Conservation (phyloP, 2,888 invertebrate species). For the Epiblema foenella region DNA sequence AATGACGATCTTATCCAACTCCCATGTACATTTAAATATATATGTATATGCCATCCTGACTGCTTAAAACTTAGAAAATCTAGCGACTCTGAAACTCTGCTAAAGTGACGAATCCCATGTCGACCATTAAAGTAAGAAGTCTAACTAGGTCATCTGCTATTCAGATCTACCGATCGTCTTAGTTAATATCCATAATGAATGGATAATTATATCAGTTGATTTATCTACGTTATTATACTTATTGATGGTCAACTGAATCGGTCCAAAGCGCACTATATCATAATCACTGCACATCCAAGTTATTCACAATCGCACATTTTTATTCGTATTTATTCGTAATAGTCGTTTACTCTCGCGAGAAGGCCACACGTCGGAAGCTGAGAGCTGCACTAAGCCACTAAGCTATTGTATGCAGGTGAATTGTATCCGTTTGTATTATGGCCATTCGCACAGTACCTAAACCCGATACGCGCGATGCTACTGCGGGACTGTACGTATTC, state of each 20-base stretch:
- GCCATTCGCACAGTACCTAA: constrained; percentile 76
- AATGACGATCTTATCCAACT: too few species aligned
- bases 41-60: too few species aligned
- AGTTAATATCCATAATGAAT: not conserved
- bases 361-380: constrained; percentile 80
- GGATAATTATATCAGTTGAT: not conserved
- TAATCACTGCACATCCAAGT: constrained; percentile 32
- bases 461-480: constrained; percentile 48
- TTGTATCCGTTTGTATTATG: constrained; percentile 80
- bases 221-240: constrained; percentile 6
- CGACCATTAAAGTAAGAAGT: too few species aligned
- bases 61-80: too few species aligned
- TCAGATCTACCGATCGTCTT: not conserved
- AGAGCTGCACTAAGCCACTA: constrained; percentile 77
- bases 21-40: too few species aligned
- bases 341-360: constrained; percentile 58
- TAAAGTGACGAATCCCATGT: not conserved
- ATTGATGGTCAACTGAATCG: not conserved
- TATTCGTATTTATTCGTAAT: constrained; percentile 42
- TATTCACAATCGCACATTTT: constrained; percentile 20
- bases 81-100: too few species aligned
- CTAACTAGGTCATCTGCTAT: not conserved
- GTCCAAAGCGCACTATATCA: constrained; percentile 16
- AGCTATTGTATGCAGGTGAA: constrained; percentile 84
- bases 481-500: constrained; percentile 25